Percentiles rank a stretch among this genome's conserved stretches.
Evolutionary conservation across 2,113 vertebrate species (phyloP).

Genomic region (Brachyhypopomus occidentalis): DNA sequence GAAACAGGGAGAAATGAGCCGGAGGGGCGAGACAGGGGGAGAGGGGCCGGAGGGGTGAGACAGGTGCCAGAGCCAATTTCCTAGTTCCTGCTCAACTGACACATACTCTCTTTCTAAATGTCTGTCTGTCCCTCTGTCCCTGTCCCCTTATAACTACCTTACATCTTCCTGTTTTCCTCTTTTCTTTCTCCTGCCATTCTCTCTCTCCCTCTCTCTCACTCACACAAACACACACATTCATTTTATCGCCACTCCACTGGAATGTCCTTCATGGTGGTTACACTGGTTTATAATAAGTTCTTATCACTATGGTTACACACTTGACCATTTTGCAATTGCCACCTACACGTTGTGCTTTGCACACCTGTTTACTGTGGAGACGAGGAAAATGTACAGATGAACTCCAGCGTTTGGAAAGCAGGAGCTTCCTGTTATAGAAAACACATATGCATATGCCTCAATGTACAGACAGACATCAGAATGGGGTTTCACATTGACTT

Average conservation of each 20-base stretch:
- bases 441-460: too few relatives aligned
- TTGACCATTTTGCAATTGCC: not conserved
- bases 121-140: not conserved
- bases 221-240: too few relatives aligned
- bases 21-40: not conserved
- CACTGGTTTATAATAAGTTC: not conserved
- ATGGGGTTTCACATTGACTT: too few relatives aligned
- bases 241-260: not conserved
- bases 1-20: not conserved
- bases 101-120: not conserved
- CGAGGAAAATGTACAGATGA: not conserved
- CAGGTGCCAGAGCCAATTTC: not conserved
- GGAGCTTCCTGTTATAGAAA: not conserved
- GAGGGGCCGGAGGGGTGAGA: not conserved
- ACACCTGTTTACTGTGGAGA: not conserved
- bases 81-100: not conserved
- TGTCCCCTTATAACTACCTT: not conserved
- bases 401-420: not conserved
- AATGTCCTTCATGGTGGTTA: not conserved
- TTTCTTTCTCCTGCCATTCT: not conserved
- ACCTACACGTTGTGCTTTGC: not conserved
- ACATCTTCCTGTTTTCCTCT: not conserved
- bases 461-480: too few relatives aligned
- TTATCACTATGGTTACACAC: constrained; percentile 1
- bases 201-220: not conserved